A percentile compares a stretch with the other conserved stretches of the same genome.
Conservation (phyloP, 2,113 vertebrate genomes). For the Heterotis niloticus region DNA sequence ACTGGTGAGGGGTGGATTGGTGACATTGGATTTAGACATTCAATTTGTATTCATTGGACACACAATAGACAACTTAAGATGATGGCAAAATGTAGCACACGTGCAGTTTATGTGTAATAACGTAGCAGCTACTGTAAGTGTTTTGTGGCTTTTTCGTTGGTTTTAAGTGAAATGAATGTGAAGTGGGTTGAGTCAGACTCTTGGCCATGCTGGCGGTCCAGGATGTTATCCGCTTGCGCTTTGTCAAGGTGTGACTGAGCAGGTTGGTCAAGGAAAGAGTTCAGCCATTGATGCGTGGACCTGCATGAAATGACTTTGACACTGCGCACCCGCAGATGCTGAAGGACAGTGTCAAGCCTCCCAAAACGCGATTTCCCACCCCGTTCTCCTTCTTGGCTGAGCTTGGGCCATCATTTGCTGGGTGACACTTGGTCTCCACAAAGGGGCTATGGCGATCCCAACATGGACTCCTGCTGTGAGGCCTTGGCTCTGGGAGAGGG, state of each 20-base stretch:
- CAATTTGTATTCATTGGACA: no score
- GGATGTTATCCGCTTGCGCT: not conserved
- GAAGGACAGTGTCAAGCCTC: not conserved
- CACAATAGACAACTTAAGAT: no score
- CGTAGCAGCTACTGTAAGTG: no score
- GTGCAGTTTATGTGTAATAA: no score
- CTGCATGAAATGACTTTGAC: slow-evolving; percentile 16
- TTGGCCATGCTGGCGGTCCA: not conserved
- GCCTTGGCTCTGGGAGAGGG: slow-evolving; percentile 63
- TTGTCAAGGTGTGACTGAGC: no score
- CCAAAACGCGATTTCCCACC: slow-evolving; percentile 29
- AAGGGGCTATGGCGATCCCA: slow-evolving; percentile 53
- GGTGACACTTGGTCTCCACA: slow-evolving; percentile 67
- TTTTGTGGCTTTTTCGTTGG: not conserved
- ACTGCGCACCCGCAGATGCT: not conserved
- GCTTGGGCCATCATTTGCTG: slow-evolving; percentile 14
- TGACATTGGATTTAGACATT: not conserved
- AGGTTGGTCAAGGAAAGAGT: not conserved
- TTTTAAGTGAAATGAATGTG: not conserved
- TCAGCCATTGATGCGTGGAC: not conserved
- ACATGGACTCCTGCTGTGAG: slow-evolving; percentile 53
- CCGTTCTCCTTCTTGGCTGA: slow-evolving; percentile 65
- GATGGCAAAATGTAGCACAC: no score
- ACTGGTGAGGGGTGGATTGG: slow-evolving; percentile 34
- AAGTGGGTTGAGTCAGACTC: not conserved